A percentile compares a stretch with the other conserved stretches of the same genome.
Evolutionary conservation across 2,113 vertebrate species (phyloP).

Genomic region (Stigmatopora nigra): DNA sequence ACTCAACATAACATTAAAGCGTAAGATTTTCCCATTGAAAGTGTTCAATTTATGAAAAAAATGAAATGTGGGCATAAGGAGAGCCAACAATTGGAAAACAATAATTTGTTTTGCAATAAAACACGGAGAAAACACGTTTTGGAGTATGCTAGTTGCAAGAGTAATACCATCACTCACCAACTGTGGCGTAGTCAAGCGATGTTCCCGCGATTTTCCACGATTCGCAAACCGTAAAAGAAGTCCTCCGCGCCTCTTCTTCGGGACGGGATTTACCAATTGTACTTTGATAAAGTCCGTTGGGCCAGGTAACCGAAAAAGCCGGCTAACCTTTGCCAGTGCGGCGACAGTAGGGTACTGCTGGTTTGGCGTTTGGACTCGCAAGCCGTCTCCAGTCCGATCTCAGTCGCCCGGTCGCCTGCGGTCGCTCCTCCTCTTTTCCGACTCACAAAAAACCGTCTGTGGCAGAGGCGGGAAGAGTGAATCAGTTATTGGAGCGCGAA

Average conservation of each 20-base stretch:
- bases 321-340: conserved; percentile 19
- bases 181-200: conserved; percentile 7
- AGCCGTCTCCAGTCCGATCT: conserved; percentile 1
- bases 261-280: background rate
- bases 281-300: background rate
- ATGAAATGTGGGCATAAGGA: background rate
- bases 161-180: conserved; percentile 56
- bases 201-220: conserved; percentile 38
- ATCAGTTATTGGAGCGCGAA: conserved; percentile 1
- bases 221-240: background rate
- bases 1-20: background rate
- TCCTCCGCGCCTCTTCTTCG: conserved; percentile 5
- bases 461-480: conserved; percentile 10
- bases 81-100: background rate
- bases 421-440: conserved; percentile 59
- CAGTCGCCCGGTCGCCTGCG: background rate
- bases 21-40: background rate
- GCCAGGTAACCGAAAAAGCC: background rate
- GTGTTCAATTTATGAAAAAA: background rate
- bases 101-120: background rate
- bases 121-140: background rate
- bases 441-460: conserved; percentile 10
- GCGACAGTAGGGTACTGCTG: background rate
- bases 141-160: conserved; percentile 48
- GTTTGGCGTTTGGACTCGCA: background rate